Evolutionary conservation across 1,140 invertebrate species (phyloP), one percentile per base, ranked within the genome.

Genomic region (Macrotrachela quadricornifera): DNA sequence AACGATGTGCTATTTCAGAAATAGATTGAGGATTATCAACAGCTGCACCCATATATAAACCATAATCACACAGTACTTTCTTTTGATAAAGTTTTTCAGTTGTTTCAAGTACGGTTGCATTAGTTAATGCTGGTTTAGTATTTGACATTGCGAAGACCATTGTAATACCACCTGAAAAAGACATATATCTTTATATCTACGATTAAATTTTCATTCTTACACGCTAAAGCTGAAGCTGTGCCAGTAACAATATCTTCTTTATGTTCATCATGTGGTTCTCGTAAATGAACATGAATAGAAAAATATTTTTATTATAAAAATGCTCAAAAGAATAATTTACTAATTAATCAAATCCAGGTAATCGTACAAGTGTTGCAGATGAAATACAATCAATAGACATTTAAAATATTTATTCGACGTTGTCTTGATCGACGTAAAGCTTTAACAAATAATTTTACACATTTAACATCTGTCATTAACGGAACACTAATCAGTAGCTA

Each of bases 401-500:
- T 10, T 46, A n/a, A 57, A 14, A 56, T 17, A 11, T 13, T 6
- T 10, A 39, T 46, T 82, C 0, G 86, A 87, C 68, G 92, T 92
- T 78, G 95, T 79, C 3, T 70, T 67, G 8, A 85, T 84, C 17
- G 79, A 77, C 49, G 46, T 63, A 63, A 70, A 63, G 86, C 84
- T 74, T 95, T 81, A 17, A 99, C 83, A 49, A 99, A 72, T n/a
- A 99, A 71, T 71, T 97, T 97, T 6, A 90, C 84, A 68, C 92
- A 97, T 72, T 99, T 99, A 1, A 97, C 82, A 68, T 99, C 91
- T 1, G 92, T 97, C 10, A 99, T 80, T 38, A 99, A 73, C 4
- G 92, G 92, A 10, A 99, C 85, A 10, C 87, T 87, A 94, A 71
- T 99, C 94, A 9, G 97, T 83, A 0, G 92, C 92, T 59, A 97